Conservation (phyloP, 1,140 invertebrate genomes). For the Apis mellifera region DNA sequence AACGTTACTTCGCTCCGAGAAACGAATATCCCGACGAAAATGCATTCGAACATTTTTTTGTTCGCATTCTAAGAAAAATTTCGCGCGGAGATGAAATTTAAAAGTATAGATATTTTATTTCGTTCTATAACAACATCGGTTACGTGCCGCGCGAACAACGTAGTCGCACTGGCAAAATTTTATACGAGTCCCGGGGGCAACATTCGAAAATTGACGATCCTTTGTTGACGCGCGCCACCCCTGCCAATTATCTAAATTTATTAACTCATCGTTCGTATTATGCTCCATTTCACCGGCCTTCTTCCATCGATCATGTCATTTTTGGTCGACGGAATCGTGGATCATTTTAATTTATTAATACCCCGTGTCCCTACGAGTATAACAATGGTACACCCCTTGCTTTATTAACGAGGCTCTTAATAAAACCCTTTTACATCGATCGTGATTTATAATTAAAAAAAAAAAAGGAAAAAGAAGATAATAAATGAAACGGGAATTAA, state of each 20-base stretch:
- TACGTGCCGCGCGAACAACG: neutral
- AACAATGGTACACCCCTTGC: too few relatives aligned
- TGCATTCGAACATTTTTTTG: neutral
- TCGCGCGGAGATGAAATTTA: neutral
- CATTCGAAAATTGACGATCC: neutral
- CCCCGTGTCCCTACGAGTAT: too few relatives aligned
- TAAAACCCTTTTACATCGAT: too few relatives aligned
- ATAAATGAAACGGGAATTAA: too few relatives aligned
- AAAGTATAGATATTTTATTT: neutral
- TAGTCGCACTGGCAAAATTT: neutral
- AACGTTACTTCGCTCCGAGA: slow-evolving; percentile 44
- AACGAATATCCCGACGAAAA: slow-evolving; percentile 13
- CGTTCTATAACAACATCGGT: neutral
- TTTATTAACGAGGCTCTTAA: too few relatives aligned
- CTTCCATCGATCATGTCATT: neutral
- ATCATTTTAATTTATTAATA: neutral
- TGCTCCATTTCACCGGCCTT: neutral
- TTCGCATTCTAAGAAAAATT: neutral
- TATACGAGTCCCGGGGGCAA: neutral
- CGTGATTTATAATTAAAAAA: too few relatives aligned
- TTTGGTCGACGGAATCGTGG: neutral
- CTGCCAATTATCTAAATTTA: neutral
- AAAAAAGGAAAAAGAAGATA: too few relatives aligned
- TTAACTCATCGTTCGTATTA: neutral
- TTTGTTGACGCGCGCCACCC: neutral